phyloP scores from a whole-genome alignment of 1,140 invertebrate species.

The Fopius arisanus region DNA sequence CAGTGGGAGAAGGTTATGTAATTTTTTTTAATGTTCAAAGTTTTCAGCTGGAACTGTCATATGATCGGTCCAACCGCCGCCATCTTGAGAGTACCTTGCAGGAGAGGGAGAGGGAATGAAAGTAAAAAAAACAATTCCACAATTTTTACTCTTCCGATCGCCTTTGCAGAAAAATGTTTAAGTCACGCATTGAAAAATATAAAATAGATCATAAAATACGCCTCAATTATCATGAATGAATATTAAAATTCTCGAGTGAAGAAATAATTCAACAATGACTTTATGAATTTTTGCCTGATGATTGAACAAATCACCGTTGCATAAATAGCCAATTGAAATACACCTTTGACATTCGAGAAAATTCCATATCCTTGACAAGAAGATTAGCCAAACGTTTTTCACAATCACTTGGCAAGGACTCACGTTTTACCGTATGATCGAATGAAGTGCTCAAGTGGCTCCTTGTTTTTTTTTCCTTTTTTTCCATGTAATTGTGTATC shows the following conservation, averaged over 20 bases:
- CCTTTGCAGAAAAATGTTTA: no score
- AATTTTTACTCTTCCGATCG: no score
- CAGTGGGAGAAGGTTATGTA: no score
- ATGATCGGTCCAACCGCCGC: no score
- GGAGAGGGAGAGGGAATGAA: no score
- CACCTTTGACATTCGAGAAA: background rate
- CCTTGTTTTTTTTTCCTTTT: background rate
- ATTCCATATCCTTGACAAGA: background rate
- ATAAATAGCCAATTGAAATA: background rate
- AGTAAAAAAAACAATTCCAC: no score
- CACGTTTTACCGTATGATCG: background rate
- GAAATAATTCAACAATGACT: background rate
- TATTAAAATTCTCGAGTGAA: background rate
- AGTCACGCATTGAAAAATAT: no score
- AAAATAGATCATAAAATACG: no score
- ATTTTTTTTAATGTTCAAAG: no score
- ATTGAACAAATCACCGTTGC: background rate
- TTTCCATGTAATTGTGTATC: background rate
- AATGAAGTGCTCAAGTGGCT: background rate
- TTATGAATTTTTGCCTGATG: background rate
- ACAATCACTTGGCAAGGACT: slow-evolving; percentile 1
- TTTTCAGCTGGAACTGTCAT: no score
- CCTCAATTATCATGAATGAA: no score
- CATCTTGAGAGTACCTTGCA: no score
- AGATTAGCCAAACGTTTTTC: background rate